Percentiles rank a stretch among this genome's conserved stretches.
Conservation (phyloP, 2,113 vertebrate species). For the Ochotona curzoniae region DNA sequence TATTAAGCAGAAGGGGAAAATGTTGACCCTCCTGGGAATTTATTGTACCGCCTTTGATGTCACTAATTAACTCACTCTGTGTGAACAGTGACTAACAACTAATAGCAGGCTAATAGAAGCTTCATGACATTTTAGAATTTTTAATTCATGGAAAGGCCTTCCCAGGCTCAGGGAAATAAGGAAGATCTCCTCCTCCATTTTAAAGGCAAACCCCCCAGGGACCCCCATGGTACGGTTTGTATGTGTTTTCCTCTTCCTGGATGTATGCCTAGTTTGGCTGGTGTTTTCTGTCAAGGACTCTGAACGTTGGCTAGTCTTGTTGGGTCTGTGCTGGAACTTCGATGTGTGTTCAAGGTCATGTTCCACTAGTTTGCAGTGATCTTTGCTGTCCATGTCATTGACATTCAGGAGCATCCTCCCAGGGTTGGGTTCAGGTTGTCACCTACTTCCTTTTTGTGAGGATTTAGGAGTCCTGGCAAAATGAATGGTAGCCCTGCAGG, state of each 20-base stretch:
- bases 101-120: slow-evolving; percentile 82
- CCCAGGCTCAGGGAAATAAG: slow-evolving; percentile 68
- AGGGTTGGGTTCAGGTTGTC: no score
- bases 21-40: slow-evolving; percentile 81
- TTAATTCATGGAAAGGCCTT: slow-evolving; percentile 68
- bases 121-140: slow-evolving; percentile 80
- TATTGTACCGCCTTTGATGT: slow-evolving; percentile 87
- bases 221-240: neutral
- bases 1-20: slow-evolving; percentile 80
- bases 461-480: neutral
- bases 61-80: slow-evolving; percentile 86
- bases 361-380: neutral
- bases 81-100: slow-evolving; percentile 84
- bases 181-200: slow-evolving; percentile 57
- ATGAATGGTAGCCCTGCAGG: neutral
- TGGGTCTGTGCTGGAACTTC: slow-evolving; percentile 11
- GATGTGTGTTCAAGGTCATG: neutral
- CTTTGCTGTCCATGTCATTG: neutral
- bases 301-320: neutral
- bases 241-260: neutral
- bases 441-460: neutral
- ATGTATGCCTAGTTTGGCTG: neutral
- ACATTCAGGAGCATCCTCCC: neutral
- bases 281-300: neutral
- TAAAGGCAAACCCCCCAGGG: neutral